phyloP scores from a whole-genome alignment of 2,888 invertebrate genomes.

The Notocelia uddmanniana region DNA sequence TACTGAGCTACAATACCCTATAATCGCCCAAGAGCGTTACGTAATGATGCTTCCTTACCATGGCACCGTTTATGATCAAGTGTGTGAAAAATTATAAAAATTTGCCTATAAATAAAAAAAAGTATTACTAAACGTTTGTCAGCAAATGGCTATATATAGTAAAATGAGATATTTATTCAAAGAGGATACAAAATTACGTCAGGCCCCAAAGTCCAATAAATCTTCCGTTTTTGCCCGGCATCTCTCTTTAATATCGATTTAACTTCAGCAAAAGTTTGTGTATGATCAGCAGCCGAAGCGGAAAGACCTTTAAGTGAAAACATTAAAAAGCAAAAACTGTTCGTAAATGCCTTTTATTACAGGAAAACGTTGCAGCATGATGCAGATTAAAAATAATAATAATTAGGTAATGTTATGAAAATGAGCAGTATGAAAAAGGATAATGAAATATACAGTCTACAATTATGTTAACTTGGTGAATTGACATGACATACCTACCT shows the following conservation, averaged over 20 bases:
- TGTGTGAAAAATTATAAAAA: too few relatives aligned
- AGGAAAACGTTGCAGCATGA: background rate
- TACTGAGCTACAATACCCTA: too few relatives aligned
- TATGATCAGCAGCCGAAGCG: slow-evolving; percentile 24
- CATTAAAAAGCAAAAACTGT: background rate
- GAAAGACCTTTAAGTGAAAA: background rate
- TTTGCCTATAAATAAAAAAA: background rate
- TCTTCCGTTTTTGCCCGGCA: slow-evolving; percentile 39
- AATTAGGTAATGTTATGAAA: background rate
- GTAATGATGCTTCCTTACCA: too few relatives aligned
- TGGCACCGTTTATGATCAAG: too few relatives aligned
- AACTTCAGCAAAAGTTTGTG: slow-evolving; percentile 39
- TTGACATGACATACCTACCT: too few relatives aligned
- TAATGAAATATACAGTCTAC: too few relatives aligned
- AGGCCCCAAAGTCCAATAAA: slow-evolving; percentile 37
- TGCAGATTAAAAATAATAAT: background rate
- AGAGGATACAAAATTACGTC: slow-evolving; percentile 38
- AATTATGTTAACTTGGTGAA: too few relatives aligned
- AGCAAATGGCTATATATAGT: slow-evolving; percentile 28
- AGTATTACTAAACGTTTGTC: background rate
- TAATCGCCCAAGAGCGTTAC: too few relatives aligned
- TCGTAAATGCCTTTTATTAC: background rate
- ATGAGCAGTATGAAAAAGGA: too few relatives aligned
- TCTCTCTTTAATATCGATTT: slow-evolving; percentile 47
- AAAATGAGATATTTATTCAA: slow-evolving; percentile 34